A percentile compares a stretch with the other conserved stretches of the same genome.
Evolutionary conservation across 2,113 vertebrate genomes (phyloP).

Genomic region (Bufo bufo): DNA sequence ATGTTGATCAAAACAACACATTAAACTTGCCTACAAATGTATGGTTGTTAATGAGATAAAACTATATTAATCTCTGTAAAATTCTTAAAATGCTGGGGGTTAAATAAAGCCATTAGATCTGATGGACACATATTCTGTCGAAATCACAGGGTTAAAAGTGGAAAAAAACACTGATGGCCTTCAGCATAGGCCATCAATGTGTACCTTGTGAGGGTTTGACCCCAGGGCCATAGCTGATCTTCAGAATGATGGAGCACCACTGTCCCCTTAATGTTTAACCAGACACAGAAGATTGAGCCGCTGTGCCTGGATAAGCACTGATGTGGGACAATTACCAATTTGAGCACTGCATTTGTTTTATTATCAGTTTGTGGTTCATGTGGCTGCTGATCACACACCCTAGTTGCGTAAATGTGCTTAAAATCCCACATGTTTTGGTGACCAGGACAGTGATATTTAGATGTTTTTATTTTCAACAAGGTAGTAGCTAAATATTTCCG

Average conservation of each 20-base stretch:
- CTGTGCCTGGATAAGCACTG: background rate
- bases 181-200: background rate
- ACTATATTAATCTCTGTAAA: too few species aligned
- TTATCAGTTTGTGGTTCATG: background rate
- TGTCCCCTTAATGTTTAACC: background rate
- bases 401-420: background rate
- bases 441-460: background rate
- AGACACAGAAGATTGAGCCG: background rate
- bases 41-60: background rate
- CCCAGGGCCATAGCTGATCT: too few species aligned
- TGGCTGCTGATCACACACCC: background rate
- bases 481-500: too few species aligned
- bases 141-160: background rate
- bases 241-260: background rate
- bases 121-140: background rate
- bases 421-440: background rate
- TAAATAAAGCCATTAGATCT: background rate
- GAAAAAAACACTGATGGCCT: background rate
- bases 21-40: background rate
- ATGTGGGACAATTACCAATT: background rate
- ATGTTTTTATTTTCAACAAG: too few species aligned
- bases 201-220: background rate
- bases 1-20: background rate
- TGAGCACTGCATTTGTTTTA: background rate
- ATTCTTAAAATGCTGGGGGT: background rate